Base-by-base conservation (phyloP, 1,140 invertebrate species). In the Uloborus diversus region DNA sequence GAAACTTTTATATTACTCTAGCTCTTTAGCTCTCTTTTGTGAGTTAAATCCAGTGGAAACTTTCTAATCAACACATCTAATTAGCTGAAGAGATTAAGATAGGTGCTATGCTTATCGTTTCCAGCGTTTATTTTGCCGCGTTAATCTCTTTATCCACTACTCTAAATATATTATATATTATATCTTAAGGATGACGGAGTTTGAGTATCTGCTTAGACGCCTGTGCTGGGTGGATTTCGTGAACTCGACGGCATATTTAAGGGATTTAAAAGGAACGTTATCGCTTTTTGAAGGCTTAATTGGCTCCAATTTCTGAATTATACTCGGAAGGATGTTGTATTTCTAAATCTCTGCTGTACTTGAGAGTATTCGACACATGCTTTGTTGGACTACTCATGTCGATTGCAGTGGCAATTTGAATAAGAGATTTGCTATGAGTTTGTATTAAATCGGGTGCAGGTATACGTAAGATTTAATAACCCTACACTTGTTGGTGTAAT, bases 261-360 rank as follows among this genome's bases (percentile, higher is more conserved):
- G 51, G 70, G 28, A 42, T 35, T 62, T 73, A 73, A 23, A 57
- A 73, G 57, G 27, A 33, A 37, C 37, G 35, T 73, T 73, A 73
- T 73, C 70, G 70, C 70, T 73, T 73, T 73, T 73, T 73, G 70
- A 73, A 73, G 59, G 70, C 70, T 73, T 73, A 73, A 62, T 62
- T 37, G 56, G 35, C 56, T 73, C 62, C 42, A 25, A 73, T 62
- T 62, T 59, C 35, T 30, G 35, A 61, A 59, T 57, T 59, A 71
- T 28, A 59, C 49, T 56, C n/a, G 49, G 30, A 56, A 4, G 20
- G 47, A 23, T n/a, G 51, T 59, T 59, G 53, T 37, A 51, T 49
- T 68, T 68, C 25, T 51, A n/a, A n/a, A n/a, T n/a, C n/a, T n/a
- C n/a, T n/a, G n/a, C n/a, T n/a, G n/a, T n/a, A n/a, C n/a, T n/a